These are phyloP conservation scores for Spialia ferax DNA, from an alignment of 2,888 invertebrate species.

Conservation along the genomic window DNA sequence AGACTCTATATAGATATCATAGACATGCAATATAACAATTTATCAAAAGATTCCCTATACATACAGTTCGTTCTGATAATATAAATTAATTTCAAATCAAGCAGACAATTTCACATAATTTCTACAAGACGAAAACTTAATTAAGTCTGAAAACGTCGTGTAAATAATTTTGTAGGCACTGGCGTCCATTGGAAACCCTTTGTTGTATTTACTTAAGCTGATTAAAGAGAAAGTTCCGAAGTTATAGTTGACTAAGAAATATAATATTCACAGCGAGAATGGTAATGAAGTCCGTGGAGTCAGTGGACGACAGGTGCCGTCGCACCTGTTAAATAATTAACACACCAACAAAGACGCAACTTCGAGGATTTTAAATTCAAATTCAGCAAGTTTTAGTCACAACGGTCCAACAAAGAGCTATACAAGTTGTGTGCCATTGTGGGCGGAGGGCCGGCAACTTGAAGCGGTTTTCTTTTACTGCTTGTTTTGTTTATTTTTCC, in stretches of 20 bases:
- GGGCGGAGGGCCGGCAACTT: constrained; percentile 42
- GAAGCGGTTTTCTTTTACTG: constrained; percentile 46
- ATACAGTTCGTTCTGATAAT: not conserved
- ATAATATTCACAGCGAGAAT: constrained; percentile 49
- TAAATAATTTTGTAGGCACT: constrained; percentile 8
- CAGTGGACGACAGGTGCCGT: constrained; percentile 65
- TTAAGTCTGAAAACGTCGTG: constrained; percentile 7
- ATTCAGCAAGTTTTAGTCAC: constrained; percentile 64
- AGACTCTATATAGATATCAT: not conserved
- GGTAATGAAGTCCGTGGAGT: constrained; percentile 46
- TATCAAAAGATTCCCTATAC: not conserved
- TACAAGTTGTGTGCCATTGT: constrained; percentile 41
- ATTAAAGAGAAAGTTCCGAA: constrained; percentile 28
- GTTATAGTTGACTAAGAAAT: constrained; percentile 41
- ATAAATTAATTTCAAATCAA: constrained; percentile 20
- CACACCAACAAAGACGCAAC: constrained; percentile 64
- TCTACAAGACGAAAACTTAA: constrained; percentile 14
- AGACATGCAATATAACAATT: not conserved
- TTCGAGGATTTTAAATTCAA: constrained; percentile 79
- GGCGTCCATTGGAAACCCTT: constrained; percentile 24
- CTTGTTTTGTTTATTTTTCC: constrained; percentile 49
- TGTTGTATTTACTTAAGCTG: constrained; percentile 37
- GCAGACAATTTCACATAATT: constrained; percentile 2
- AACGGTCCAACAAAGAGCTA: constrained; percentile 51
- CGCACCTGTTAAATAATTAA: constrained; percentile 73